Evolutionary conservation across 2,888 invertebrate species (phyloP).

Genomic region (Volucella inflata): DNA sequence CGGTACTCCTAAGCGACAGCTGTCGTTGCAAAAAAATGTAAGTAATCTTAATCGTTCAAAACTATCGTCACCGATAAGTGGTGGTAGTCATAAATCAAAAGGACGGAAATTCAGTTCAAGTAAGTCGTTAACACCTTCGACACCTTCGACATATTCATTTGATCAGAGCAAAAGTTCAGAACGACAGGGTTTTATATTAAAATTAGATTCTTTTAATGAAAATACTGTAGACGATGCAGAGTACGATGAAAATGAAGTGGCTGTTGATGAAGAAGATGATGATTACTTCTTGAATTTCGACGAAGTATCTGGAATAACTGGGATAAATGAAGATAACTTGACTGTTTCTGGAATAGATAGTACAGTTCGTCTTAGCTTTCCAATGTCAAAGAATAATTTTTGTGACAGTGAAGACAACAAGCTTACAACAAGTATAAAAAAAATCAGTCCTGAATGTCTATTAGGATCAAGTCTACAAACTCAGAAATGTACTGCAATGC

Average conservation of each 20-base stretch:
- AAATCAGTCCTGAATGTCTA: constrained; percentile 58
- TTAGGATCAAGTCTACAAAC: constrained; percentile 86
- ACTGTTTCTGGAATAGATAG: constrained; percentile 14
- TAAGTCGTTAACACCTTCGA: constrained; percentile 48
- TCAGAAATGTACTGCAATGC: constrained; percentile 85
- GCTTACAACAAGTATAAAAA: constrained; percentile 26
- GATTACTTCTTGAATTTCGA: constrained; percentile 68
- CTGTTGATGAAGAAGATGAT: constrained; percentile 38
- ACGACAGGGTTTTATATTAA: constrained; percentile 63
- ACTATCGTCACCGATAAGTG: constrained; percentile 9
- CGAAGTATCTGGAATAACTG: constrained; percentile 55
- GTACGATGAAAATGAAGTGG: constrained; percentile 41
- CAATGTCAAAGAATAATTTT: constrained; percentile 4
- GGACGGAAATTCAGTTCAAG: constrained; percentile 34
- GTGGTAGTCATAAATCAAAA: constrained; percentile 33
- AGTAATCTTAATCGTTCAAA: constrained; percentile 23
- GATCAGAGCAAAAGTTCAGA: constrained; percentile 57
- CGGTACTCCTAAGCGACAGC: constrained; percentile 48
- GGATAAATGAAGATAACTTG: constrained; percentile 25
- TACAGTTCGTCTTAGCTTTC: neutral
- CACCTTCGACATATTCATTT: constrained; percentile 39
- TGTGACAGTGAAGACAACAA: constrained; percentile 29
- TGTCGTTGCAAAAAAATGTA: constrained; percentile 37
- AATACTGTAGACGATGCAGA: constrained; percentile 56
- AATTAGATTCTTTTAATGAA: constrained; percentile 74